These are phyloP conservation scores for Pseudeuparius sepicola DNA, from an alignment of 2,888 invertebrate species.

Conservation along the genomic window DNA sequence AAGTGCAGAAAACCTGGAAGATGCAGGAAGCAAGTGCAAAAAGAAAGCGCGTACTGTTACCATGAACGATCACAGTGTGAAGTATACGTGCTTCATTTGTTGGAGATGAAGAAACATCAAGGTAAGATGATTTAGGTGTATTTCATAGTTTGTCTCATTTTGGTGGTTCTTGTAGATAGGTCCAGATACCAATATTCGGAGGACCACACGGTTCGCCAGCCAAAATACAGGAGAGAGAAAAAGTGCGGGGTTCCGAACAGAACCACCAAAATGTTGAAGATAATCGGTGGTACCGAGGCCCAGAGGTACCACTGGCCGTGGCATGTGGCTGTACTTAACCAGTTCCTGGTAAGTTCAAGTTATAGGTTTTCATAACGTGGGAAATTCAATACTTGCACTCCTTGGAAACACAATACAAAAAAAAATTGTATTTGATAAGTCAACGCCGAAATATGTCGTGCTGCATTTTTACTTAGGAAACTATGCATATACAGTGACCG, in stretches of 20 bases:
- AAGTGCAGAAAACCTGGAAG: conserved; percentile 62
- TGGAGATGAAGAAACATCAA: conserved; percentile 28
- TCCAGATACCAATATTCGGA: conserved; percentile 23
- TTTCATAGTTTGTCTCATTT: conserved; percentile 3
- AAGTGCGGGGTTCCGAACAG: conserved; percentile 32
- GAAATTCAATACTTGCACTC: too few relatives aligned
- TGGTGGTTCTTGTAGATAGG: background rate
- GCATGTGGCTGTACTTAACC: conserved; percentile 86
- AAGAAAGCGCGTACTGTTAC: conserved; percentile 80
- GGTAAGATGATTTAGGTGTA: conserved; percentile 15
- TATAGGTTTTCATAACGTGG: too few relatives aligned
- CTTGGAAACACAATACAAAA: too few relatives aligned
- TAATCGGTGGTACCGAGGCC: conserved; percentile 78
- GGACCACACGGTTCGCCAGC: conserved; percentile 20
- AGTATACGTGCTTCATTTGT: conserved; percentile 45
- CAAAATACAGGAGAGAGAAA: conserved; percentile 19
- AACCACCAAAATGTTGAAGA: conserved; percentile 52
- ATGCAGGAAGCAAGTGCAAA: conserved; percentile 68
- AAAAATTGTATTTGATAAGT: too few relatives aligned
- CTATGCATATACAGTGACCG: too few relatives aligned
- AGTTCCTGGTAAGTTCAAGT: conserved; percentile 59
- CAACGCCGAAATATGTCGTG: too few relatives aligned
- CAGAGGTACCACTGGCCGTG: conserved; percentile 84
- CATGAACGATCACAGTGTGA: conserved; percentile 74
- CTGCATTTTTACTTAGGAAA: too few relatives aligned